phyloP scores from a whole-genome alignment of 1,140 invertebrate genomes.

The Adoxophyes honmai region DNA sequence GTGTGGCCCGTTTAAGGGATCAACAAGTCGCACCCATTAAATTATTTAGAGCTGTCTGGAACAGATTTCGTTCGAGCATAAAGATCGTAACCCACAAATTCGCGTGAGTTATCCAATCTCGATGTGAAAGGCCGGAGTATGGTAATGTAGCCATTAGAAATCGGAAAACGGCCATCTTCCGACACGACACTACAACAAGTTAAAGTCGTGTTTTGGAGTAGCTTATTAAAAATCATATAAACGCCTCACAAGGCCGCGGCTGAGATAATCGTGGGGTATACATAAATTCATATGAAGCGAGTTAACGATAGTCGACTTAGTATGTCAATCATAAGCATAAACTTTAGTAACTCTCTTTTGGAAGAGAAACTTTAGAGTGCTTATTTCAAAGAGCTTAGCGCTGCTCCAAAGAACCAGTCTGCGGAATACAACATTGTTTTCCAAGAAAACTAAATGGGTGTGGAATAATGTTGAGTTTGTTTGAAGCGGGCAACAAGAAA shows the following conservation, averaged over 20 bases:
- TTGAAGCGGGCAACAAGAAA: too few relatives aligned
- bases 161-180: conserved; percentile 40
- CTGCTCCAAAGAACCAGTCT: too few relatives aligned
- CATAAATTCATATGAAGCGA: background rate
- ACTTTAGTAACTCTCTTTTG: background rate
- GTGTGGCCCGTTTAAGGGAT: too few relatives aligned
- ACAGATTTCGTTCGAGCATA: background rate
- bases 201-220: background rate
- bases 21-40: too few relatives aligned
- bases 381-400: too few relatives aligned
- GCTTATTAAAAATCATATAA: conserved; percentile 3
- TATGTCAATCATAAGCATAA: background rate
- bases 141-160: conserved; percentile 64
- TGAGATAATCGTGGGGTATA: background rate
- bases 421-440: too few relatives aligned
- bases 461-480: too few relatives aligned
- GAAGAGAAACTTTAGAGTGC: background rate
- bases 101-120: conserved; percentile 43
- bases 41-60: background rate
- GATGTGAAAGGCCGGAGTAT: conserved; percentile 63
- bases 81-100: conserved; percentile 24
- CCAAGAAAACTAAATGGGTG: too few relatives aligned
- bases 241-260: background rate
- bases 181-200: conserved; percentile 19
- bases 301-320: background rate